Base-by-base conservation (phyloP, 23 tunicate genomes). In the Trididemnum nubilum region DNA sequence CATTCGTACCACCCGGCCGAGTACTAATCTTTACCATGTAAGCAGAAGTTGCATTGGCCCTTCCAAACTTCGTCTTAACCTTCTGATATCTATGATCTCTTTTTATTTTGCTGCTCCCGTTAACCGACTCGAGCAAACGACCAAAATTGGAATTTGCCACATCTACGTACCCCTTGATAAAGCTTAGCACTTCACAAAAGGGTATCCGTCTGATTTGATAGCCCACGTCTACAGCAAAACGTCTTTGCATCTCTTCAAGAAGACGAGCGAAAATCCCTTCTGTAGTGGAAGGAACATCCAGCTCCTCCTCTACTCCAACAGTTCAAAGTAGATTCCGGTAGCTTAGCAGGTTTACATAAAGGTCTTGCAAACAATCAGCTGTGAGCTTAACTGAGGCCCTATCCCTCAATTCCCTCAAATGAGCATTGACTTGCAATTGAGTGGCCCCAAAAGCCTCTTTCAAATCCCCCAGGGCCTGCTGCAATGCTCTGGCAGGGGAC, bases 371-470 rank as follows among this genome's bases (percentile, higher is more conserved):
- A 61, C 67, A 23, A 61, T 61, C 67, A 21, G 67, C 67, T 3
- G 67, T 61, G 29, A n/a, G 29, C n/a, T 61, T 12, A 61, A 61
- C n/a, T 3, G n/a, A 21, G 25, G 26, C 5, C 25, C 26, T 26
- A 23, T 61, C 26, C 29, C 29, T 61, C 26, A n/a, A 61, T 15
- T 5, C 22, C 29, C 26, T 61, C 67, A 61, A 61, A 26, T 61
- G 67, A 61, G 67, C 67, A 61, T 61, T 26, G 18, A 61, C 67
- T 18, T 61, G 67, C 29, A 61, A 61, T 26, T 61, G 67, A 3
- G 67, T 23, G 18, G 67, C 67, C 29, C 67, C 67, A 61, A 61
- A 61, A 4, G 67, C 67, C 67, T 61, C 67, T 24, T 61, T 61
- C n/a, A 61, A 61, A n/a, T n/a, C 67, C n/a, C n/a, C 28, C 26